phyloP scores from a whole-genome alignment of 2,888 invertebrate species.

The Taphrorychus bicolor region DNA sequence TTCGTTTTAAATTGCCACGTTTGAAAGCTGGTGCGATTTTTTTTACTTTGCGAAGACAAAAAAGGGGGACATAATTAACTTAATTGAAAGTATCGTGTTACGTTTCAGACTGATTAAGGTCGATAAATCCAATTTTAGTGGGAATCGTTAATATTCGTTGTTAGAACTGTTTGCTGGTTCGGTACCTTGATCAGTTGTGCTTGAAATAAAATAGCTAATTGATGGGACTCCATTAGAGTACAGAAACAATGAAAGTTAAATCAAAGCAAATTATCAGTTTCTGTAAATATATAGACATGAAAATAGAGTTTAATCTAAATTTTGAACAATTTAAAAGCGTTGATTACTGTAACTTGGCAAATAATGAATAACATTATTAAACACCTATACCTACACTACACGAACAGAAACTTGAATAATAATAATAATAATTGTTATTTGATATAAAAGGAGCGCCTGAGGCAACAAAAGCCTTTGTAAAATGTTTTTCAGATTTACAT shows the following conservation, averaged over 20 bases:
- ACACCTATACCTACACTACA: no score
- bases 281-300: conserved; percentile 21
- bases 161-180: background rate
- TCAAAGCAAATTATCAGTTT: conserved; percentile 16
- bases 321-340: conserved; percentile 28
- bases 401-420: no score
- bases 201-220: background rate
- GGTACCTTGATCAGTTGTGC: background rate
- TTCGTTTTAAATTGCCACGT: background rate
- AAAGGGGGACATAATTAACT: conserved; percentile 1
- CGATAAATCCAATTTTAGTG: background rate
- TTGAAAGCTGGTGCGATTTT: background rate
- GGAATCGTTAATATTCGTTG: background rate
- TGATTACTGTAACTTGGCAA: no score
- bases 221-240: background rate
- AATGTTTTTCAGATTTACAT: conserved; percentile 7
- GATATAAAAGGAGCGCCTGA: background rate
- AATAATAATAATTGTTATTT: no score
- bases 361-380: background rate
- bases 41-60: background rate
- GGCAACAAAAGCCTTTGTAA: background rate
- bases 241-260: conserved; percentile 18
- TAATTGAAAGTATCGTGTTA: conserved; percentile 2
- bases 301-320: conserved; percentile 17
- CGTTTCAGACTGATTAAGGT: background rate